Evolutionary conservation across 2,113 vertebrate genomes (phyloP).

Genomic region (Aleadryas rufinucha): DNA sequence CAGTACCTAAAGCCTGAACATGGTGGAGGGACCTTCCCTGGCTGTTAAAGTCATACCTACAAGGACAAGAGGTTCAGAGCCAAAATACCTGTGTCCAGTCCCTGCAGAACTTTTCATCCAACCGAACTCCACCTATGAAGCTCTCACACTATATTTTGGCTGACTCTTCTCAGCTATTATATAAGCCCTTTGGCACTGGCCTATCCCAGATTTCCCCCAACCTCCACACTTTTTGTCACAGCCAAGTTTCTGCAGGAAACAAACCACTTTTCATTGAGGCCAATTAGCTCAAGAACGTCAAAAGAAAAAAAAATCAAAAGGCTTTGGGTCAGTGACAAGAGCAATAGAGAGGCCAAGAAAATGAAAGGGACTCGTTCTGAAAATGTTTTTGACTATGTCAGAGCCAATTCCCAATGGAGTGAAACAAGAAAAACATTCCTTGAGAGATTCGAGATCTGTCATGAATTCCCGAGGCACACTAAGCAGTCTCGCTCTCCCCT

Average conservation of each 20-base stretch:
- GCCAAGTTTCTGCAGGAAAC: constrained; percentile 63
- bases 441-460: not conserved
- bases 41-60: not conserved
- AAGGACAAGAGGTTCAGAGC: not conserved
- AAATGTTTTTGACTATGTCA: constrained; percentile 42
- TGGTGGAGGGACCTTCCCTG: not conserved
- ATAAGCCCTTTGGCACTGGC: constrained; percentile 39
- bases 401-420: constrained; percentile 32
- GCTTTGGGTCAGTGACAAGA: constrained; percentile 52
- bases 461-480: not conserved
- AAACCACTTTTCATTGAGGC: constrained; percentile 63
- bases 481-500: not conserved
- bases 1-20: not conserved
- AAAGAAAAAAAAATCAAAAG: constrained; percentile 39
- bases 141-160: constrained; percentile 37
- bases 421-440: constrained; percentile 60
- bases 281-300: constrained; percentile 60
- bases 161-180: constrained; percentile 9
- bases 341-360: constrained; percentile 39
- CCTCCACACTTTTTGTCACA: constrained; percentile 25
- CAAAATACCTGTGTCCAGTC: not conserved
- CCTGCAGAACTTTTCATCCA: not conserved
- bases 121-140: not conserved
- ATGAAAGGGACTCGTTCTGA: constrained; percentile 35
- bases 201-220: constrained; percentile 35